phyloP scores from a whole-genome alignment of 2,113 vertebrate genomes.

The Todiramphus chloris region DNA sequence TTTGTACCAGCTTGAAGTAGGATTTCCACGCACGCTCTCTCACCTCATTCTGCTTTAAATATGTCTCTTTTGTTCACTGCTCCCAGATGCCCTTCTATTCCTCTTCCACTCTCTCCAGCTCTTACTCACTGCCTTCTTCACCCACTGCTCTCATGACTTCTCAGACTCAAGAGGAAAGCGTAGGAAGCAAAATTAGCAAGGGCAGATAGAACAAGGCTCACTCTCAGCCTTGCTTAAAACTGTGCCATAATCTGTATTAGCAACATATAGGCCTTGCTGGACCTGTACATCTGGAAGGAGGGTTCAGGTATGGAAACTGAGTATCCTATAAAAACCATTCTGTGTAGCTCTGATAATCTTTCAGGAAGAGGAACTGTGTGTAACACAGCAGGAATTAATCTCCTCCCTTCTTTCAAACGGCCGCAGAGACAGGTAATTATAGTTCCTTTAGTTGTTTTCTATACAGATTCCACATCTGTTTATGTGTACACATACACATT shows the following conservation, averaged over 20 bases:
- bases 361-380: neutral
- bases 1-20: neutral
- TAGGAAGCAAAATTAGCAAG: neutral
- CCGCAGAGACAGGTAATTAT: neutral
- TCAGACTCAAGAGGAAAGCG: neutral
- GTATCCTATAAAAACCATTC: neutral
- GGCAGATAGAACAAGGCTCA: neutral
- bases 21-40: fast-evolving
- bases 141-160: neutral
- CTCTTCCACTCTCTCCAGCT: neutral
- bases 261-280: neutral
- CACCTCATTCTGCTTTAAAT: neutral
- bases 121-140: neutral
- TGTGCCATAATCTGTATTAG: neutral
- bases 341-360: fast-evolving
- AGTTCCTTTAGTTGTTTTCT: neutral
- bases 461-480: neutral
- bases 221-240: neutral
- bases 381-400: neutral
- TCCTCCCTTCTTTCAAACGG: neutral
- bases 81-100: neutral
- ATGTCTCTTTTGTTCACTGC: neutral
- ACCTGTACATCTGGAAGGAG: neutral
- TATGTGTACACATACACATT: too few relatives aligned
- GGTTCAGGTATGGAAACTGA: neutral